Conservation (phyloP, 2,113 vertebrate species). For the Eolophus roseicapilla region DNA sequence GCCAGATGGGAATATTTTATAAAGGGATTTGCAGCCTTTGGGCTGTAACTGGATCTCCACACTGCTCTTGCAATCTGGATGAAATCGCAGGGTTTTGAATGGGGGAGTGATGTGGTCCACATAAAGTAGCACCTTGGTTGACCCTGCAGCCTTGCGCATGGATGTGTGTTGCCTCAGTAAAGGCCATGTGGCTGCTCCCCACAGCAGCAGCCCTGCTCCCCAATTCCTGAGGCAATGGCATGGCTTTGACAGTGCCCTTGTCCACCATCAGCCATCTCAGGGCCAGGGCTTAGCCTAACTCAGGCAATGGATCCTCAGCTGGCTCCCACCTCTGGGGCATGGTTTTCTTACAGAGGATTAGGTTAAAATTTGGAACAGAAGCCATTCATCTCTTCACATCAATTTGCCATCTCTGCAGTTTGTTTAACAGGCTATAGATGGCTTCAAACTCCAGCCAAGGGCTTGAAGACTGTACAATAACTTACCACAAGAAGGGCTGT, state of each 20-base stretch:
- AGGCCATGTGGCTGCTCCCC: neutral
- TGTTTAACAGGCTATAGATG: neutral
- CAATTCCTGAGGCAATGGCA: neutral
- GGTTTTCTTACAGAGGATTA: neutral
- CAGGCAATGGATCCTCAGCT: neutral
- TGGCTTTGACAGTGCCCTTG: rapidly evolving
- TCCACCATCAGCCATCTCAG: rapidly evolving
- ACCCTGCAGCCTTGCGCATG: neutral
- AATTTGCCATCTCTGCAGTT: neutral
- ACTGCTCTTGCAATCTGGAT: neutral
- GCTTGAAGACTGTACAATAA: neutral
- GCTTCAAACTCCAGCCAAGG: neutral
- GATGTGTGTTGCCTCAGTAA: neutral
- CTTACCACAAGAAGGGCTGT: neutral
- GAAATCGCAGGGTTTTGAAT: neutral
- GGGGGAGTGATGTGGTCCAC: neutral
- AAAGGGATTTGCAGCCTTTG: neutral
- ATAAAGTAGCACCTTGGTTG: neutral
- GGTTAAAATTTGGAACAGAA: neutral
- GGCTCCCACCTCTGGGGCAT: neutral
- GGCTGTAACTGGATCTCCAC: neutral
- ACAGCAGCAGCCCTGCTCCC: neutral
- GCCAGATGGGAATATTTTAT: neutral
- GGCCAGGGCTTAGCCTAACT: neutral
- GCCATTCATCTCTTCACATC: neutral